phyloP scores from a whole-genome alignment of 2,113 vertebrate genomes.

The Ciconia boyciana region DNA sequence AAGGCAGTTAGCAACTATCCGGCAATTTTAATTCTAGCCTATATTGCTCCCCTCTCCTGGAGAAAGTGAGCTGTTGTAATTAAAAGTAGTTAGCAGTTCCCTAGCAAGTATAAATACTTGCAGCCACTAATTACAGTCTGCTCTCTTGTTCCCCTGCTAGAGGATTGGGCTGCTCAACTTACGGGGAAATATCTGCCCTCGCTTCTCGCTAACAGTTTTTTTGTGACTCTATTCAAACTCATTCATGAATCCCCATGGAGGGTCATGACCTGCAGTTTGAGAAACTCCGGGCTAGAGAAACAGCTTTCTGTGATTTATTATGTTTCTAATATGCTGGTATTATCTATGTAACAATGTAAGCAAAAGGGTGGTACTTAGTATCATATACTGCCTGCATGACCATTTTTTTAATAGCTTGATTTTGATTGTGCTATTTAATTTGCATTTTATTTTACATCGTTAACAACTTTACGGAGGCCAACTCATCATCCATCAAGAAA shows the following conservation, averaged over 20 bases:
- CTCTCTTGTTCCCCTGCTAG: conserved; percentile 3
- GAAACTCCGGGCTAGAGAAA: neutral
- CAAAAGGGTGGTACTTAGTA: neutral
- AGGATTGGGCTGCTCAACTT: neutral
- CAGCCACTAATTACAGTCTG: conserved; percentile 53
- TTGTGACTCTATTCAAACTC: conserved; percentile 3
- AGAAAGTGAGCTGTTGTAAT: conserved; percentile 51
- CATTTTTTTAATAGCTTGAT: conserved; percentile 45
- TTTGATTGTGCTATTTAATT: conserved; percentile 62
- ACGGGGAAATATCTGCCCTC: neutral
- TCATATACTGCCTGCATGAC: neutral
- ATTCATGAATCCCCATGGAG: neutral
- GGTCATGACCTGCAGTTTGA: conserved; percentile 8
- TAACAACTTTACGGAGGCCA: conserved; percentile 43
- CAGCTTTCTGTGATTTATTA: neutral
- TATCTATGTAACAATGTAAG: neutral
- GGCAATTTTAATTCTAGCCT: conserved; percentile 50
- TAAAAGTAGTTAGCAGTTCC: conserved; percentile 57
- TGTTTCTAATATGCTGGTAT: neutral
- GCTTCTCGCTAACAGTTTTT: neutral
- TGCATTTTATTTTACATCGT: conserved; percentile 53
- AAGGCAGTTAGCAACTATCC: conserved; percentile 31
- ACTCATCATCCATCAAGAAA: conserved; percentile 42
- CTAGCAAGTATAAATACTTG: conserved; percentile 42
- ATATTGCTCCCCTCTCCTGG: conserved; percentile 28